Base-by-base conservation (phyloP, 2,797 vertebrate species). In the Diceros bicornis region DNA sequence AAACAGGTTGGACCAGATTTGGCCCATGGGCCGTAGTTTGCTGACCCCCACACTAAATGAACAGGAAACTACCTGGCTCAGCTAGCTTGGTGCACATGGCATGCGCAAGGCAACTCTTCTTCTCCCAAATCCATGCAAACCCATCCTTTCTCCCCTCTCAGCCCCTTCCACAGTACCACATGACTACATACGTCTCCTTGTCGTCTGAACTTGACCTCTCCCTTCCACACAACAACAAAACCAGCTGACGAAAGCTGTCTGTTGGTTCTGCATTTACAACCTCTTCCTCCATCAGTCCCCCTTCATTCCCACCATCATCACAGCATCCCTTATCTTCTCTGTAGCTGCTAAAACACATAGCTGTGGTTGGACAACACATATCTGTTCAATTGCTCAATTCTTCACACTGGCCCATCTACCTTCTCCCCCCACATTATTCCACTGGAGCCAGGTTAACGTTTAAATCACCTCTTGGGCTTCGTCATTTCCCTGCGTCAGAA, bases 141-240 rank as follows among this genome's bases (percentile, higher is more conserved):
- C 20, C 1, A 11, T 2, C 5, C 66, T 11, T 12, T 14, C n/a
- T 61, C 27, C 44, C 55, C 34, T 68, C 47, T 27, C 6, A 0
- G 59, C 47, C 23, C 50, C 16, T 72, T 7, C 44, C 82, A 1
- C 0, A 0, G 50, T 2, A 5, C 32, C 34, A 2, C 0, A 0
- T 1, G n/a, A 64, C 27, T 7, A 50, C 29, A 37, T 10, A 1
- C 0, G 4, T 7, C 74, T 55, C 61, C 72, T 21, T 17, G 44
- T 12, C 11, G 1, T 72, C 37, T 6, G 20, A 21, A 29, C 55
- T 50, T 37, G 50, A 88, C 37, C 37, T 37, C 72, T 9, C 72
- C 34, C 52, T 64, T 71, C n/a, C 9, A 7, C 21, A 34, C 12
- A 1, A 32, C 29, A 47, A 44, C 25, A 32, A 59, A 37, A 16